Evolutionary conservation across 2,888 invertebrate species (phyloP).

Genomic region (Eubasilissa splendida): DNA sequence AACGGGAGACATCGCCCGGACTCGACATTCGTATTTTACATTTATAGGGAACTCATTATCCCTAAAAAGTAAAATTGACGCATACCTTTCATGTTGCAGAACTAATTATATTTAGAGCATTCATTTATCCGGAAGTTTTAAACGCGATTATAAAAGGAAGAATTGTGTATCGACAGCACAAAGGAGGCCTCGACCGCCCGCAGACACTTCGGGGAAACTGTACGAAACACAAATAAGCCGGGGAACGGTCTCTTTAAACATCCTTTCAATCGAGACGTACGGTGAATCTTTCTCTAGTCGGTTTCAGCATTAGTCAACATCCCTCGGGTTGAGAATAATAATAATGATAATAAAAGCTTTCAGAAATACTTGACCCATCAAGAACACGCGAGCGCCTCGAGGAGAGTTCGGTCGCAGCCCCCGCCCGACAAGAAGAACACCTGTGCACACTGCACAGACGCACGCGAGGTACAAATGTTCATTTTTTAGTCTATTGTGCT

Average conservation of each 20-base stretch:
- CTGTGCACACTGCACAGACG: too few relatives aligned
- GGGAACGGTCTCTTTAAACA: slow-evolving; percentile 31
- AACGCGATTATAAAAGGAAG: slow-evolving; percentile 47
- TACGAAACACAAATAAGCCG: slow-evolving; percentile 26
- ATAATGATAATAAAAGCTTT: slow-evolving; percentile 51
- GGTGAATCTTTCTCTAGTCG: slow-evolving; percentile 17
- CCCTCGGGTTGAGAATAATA: slow-evolving; percentile 20
- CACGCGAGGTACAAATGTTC: too few relatives aligned
- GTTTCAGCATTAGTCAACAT: slow-evolving; percentile 37
- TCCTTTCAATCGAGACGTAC: slow-evolving; percentile 37
- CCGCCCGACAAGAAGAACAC: background rate
- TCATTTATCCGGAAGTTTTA: slow-evolving; percentile 51
- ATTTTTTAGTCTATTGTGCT: too few relatives aligned
- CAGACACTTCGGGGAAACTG: slow-evolving; percentile 15
- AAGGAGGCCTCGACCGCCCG: slow-evolving; percentile 15
- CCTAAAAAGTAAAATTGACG: background rate
- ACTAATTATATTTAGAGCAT: slow-evolving; percentile 52
- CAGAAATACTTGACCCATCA: slow-evolving; percentile 49
- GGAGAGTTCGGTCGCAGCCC: background rate
- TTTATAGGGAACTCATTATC: too few relatives aligned
- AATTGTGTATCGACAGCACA: background rate
- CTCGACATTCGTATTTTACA: too few relatives aligned
- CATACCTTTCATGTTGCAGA: slow-evolving; percentile 36
- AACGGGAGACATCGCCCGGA: too few relatives aligned
- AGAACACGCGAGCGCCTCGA: slow-evolving; percentile 26